Evolutionary conservation across 1,140 invertebrate species (phyloP).

Genomic region (Cydia strobilella): DNA sequence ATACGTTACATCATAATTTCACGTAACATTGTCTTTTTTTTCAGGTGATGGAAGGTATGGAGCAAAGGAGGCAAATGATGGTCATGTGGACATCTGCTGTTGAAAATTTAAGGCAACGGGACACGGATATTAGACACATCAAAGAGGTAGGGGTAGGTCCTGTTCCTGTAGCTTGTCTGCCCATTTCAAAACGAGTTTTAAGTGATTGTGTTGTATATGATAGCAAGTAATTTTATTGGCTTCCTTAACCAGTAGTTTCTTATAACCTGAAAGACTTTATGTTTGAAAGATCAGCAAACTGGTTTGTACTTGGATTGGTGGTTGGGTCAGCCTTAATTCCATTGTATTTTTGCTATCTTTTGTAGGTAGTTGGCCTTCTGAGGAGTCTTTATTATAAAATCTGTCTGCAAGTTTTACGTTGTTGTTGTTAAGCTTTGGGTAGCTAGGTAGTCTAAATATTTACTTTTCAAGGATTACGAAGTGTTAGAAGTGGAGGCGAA

Average conservation of each 20-base stretch:
- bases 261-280: no score
- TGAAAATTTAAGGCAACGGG: slow-evolving; percentile 80
- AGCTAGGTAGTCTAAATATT: background rate
- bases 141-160: slow-evolving; percentile 76
- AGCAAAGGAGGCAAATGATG: slow-evolving; percentile 73
- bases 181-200: background rate
- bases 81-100: slow-evolving; percentile 79
- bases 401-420: no score
- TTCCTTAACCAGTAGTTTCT: no score
- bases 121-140: slow-evolving; percentile 78
- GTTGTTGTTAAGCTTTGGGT: no score
- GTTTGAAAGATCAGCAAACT: background rate
- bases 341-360: no score
- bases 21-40: no score
- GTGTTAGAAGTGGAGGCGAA: slow-evolving; percentile 61
- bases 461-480: slow-evolving; percentile 60
- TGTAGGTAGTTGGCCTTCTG: background rate
- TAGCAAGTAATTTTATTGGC: no score
- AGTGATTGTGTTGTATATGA: no score
- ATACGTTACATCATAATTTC: no score
- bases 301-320: no score
- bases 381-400: slow-evolving; percentile 9
- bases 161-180: background rate
- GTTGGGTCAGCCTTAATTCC: no score
- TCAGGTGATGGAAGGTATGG: slow-evolving; percentile 74